Percentiles rank a stretch among this genome's conserved stretches.
These are phyloP conservation scores for Hirudinaria manillensis DNA, from an alignment of 2,888 invertebrate species.

Conservation along the genomic window DNA sequence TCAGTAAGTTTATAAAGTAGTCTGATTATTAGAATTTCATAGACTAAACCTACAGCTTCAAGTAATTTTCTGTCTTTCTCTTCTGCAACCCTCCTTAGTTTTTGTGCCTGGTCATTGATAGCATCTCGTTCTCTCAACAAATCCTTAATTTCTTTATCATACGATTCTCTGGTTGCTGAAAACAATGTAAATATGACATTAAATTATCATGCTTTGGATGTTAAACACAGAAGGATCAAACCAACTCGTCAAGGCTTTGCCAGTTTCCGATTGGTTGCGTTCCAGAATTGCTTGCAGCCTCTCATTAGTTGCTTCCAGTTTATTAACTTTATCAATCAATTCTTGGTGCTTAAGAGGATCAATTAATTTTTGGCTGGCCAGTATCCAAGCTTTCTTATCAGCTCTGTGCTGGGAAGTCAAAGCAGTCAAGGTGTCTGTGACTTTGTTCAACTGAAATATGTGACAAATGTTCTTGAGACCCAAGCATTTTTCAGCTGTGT, in stretches of 20 bases:
- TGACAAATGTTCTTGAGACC: background rate
- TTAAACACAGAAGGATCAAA: background rate
- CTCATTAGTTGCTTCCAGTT: slow-evolving; percentile 7
- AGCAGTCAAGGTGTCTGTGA: slow-evolving; percentile 18
- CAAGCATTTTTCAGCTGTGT: too few species aligned
- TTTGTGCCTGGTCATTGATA: slow-evolving; percentile 3
- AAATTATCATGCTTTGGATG: background rate
- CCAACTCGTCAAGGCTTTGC: slow-evolving; percentile 18
- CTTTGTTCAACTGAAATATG: slow-evolving; percentile 27
- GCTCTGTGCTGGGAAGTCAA: slow-evolving; percentile 26
- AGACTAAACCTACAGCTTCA: background rate
- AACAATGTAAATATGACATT: too few species aligned
- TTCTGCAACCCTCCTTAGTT: background rate
- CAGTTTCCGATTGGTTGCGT: slow-evolving; percentile 10
- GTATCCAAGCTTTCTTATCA: slow-evolving; percentile 22
- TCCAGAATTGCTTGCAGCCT: slow-evolving; percentile 18
- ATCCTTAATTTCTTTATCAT: slow-evolving; percentile 5
- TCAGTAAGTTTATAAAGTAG: background rate
- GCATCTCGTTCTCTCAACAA: background rate
- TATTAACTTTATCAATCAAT: background rate
- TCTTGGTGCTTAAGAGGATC: slow-evolving; percentile 18
- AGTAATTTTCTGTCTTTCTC: background rate
- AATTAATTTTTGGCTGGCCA: background rate
- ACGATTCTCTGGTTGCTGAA: slow-evolving; percentile 14
- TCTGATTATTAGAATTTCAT: background rate